These are phyloP conservation scores for Drosophila anomelani DNA, from an alignment of 2,888 invertebrate genomes.

Conservation along the genomic window DNA sequence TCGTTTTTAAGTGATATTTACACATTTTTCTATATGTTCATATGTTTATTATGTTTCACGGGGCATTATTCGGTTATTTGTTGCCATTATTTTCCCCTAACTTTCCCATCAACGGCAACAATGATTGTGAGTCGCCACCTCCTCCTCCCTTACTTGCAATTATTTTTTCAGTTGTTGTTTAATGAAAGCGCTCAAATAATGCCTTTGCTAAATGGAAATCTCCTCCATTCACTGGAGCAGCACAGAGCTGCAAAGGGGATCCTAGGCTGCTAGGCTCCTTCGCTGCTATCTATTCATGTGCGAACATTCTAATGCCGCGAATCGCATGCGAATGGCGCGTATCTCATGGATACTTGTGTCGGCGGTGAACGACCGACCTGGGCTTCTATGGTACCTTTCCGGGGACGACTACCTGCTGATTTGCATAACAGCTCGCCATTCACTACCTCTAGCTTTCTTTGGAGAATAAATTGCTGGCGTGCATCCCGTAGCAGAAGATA, in stretches of 20 bases:
- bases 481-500: constrained; percentile 37
- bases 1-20: constrained; percentile 55
- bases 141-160: constrained; percentile 39
- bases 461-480: constrained; percentile 47
- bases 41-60: constrained; percentile 45
- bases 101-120: constrained; percentile 35
- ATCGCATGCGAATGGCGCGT: constrained; percentile 42
- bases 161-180: constrained; percentile 45
- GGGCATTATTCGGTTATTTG: constrained; percentile 47
- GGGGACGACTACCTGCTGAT: constrained; percentile 49
- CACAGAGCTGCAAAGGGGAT: constrained; percentile 17
- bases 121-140: constrained; percentile 8
- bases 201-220: constrained; percentile 40
- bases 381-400: constrained; percentile 27
- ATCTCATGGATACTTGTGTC: constrained; percentile 43
- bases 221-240: constrained; percentile 31
- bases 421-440: constrained; percentile 48
- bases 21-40: constrained; percentile 42
- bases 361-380: constrained; percentile 44
- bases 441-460: constrained; percentile 33
- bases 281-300: constrained; percentile 27
- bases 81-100: constrained; percentile 36
- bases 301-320: constrained; percentile 44
- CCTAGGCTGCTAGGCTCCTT: background rate
- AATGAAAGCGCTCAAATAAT: constrained; percentile 32